Evolutionary conservation across 2,888 invertebrate species (phyloP).

Genomic region (Mesoligia furuncula): DNA sequence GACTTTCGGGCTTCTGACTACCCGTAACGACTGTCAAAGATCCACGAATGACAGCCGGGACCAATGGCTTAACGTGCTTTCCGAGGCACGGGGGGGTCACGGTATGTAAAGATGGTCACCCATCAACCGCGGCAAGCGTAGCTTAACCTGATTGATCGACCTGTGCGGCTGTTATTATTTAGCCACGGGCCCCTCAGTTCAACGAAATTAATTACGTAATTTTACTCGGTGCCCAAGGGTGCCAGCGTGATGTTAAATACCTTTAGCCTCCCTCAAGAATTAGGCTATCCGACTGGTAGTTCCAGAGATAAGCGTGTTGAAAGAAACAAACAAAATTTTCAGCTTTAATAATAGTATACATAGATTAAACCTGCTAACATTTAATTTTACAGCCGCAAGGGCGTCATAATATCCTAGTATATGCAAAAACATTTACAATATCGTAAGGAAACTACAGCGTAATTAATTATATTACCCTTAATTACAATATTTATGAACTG

Average conservation of each 20-base stretch:
- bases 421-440: conserved; percentile 9
- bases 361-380: neutral
- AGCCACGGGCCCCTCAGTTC: too few relatives aligned
- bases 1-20: too few relatives aligned
- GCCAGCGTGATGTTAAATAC: neutral
- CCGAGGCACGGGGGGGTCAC: too few relatives aligned
- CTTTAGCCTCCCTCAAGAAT: neutral
- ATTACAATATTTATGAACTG: conserved; percentile 28
- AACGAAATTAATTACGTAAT: too few relatives aligned
- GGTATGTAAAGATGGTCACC: too few relatives aligned
- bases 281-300: neutral
- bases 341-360: neutral
- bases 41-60: too few relatives aligned
- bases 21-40: too few relatives aligned
- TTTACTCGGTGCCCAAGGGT: neutral
- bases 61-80: too few relatives aligned
- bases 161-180: too few relatives aligned
- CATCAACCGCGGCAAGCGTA: too few relatives aligned
- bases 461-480: conserved; percentile 28
- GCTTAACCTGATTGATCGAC: too few relatives aligned
- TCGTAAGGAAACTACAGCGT: neutral
- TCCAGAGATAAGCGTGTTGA: too few relatives aligned
- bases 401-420: neutral
- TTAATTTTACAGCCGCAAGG: neutral
- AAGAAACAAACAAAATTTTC: neutral